Conservation (phyloP, 2,797 vertebrate species). For the Anolis apletophallus region DNA sequence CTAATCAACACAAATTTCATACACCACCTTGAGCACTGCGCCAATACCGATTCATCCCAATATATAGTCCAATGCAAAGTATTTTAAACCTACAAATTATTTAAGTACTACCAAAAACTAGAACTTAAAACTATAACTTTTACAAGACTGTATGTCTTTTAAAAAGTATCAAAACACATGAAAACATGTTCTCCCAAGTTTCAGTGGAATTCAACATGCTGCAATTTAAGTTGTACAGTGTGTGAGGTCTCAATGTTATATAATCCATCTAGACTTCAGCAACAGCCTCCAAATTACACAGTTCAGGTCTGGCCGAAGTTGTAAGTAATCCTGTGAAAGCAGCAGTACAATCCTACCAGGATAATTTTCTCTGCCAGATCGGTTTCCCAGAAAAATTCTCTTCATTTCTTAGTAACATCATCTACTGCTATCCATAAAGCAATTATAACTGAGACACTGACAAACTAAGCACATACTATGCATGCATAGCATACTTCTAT, state of each 20-base stretch:
- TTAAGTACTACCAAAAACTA: not conserved
- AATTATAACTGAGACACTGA: slow-evolving; percentile 16
- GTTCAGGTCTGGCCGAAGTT: not conserved
- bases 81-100: not conserved
- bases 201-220: slow-evolving; percentile 9
- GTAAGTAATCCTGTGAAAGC: not conserved
- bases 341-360: not conserved
- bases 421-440: slow-evolving; percentile 25
- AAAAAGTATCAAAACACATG: slow-evolving; percentile 44
- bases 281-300: slow-evolving; percentile 6
- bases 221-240: slow-evolving; percentile 16
- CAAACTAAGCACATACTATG: not conserved
- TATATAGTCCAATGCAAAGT: not conserved
- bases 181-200: slow-evolving; percentile 50
- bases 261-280: slow-evolving; percentile 21
- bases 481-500: not conserved
- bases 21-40: slow-evolving; percentile 1
- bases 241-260: slow-evolving; percentile 25
- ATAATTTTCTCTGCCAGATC: not conserved
- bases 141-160: not conserved
- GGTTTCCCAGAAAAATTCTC: not conserved
- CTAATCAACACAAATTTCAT: not conserved
- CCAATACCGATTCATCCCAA: not conserved
- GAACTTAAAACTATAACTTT: not conserved
- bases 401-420: not conserved